phyloP scores from a whole-genome alignment of 1,140 invertebrate species.

The Ceratoteleas bidentatus region DNA sequence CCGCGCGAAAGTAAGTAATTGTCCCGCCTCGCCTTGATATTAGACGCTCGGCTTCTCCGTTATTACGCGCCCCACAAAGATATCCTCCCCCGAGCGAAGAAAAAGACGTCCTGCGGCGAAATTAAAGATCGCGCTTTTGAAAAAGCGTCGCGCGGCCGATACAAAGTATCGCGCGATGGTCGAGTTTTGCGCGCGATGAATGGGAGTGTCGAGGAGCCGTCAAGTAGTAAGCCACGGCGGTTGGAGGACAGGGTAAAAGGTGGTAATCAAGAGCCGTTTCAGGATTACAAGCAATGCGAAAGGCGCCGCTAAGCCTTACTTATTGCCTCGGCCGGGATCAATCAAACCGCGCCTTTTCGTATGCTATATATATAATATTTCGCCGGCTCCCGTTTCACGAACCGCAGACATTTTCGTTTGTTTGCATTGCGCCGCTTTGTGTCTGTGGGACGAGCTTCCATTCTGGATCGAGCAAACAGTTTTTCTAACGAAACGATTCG shows the following conservation, averaged over 20 bases:
- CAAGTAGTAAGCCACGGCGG: slow-evolving; percentile 29
- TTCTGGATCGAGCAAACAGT: no score
- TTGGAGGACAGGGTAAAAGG: slow-evolving; percentile 40
- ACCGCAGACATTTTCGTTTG: slow-evolving; percentile 20
- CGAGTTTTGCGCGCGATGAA: slow-evolving; percentile 48
- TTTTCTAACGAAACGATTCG: no score
- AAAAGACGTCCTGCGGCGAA: no score
- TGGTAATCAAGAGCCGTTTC: slow-evolving; percentile 65
- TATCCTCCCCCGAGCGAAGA: no score
- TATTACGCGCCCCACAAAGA: no score
- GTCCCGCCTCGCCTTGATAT: no score
- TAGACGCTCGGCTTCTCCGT: no score
- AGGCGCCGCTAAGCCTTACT: slow-evolving; percentile 45
- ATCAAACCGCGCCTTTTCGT: slow-evolving; percentile 30
- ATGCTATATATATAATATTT: no score
- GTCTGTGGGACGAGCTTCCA: no score
- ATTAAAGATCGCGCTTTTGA: slow-evolving; percentile 67
- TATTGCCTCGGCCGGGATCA: slow-evolving; percentile 38
- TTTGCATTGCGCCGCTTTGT: slow-evolving; percentile 19
- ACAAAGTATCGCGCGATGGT: slow-evolving; percentile 35
- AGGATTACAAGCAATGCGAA: slow-evolving; percentile 55
- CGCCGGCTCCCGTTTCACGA: slow-evolving; percentile 9
- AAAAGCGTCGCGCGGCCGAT: slow-evolving; percentile 26
- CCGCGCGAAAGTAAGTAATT: no score
- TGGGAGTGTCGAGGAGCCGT: slow-evolving; percentile 33